Base-by-base conservation (phyloP, 2,888 invertebrate species). In the Synergus laeviventris region DNA sequence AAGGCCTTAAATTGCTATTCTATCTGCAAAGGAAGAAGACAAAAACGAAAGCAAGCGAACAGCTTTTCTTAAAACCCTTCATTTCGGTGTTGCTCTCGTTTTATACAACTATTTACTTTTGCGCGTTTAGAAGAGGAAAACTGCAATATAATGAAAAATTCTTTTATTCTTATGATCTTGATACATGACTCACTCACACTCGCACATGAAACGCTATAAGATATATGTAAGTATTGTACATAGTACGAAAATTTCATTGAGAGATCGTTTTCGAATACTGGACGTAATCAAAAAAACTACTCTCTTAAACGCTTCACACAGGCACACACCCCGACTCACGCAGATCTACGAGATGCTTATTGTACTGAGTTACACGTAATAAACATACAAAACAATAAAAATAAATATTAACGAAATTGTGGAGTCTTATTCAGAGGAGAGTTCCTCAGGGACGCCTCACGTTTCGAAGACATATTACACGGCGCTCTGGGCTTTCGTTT, bases 351-450 rank as follows among this genome's bases (percentile, higher is more conserved):
- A 85, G 85, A 81, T 84, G 83, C 80, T 84, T 82, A 84, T 70
- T 49, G 45, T 70, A 49, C 82, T 79, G 80, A 85, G 85, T 85
- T 86, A 87, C 79, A 85, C 83, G 76, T 86, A 87, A 87, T 86
- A 84, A 85, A 87, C 87, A 86, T 89, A 89, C 79, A 89, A 89
- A 89, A 88, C 83, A 86, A 88, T 85, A 83, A 82, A 87, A 89
- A 89, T 90, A 89, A 90, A 89, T 88, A 85, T 84, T 78, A 87
- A 86, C 86, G 82, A 82, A 78, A 81, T 78, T 82, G 79, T 84
- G 76, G 82, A 85, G 81, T 85, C 81, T 81, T 82, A 74, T 76
- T 77, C 76, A 76, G 81, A 79, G 75, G 82, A 81, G 80, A 83
- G 78, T 73, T 78, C 77, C 77, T 73, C 78, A 70, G 75, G 64